Evolutionary conservation across 2,113 vertebrate genomes (phyloP).

Genomic region (Chrysochloris asiatica): DNA sequence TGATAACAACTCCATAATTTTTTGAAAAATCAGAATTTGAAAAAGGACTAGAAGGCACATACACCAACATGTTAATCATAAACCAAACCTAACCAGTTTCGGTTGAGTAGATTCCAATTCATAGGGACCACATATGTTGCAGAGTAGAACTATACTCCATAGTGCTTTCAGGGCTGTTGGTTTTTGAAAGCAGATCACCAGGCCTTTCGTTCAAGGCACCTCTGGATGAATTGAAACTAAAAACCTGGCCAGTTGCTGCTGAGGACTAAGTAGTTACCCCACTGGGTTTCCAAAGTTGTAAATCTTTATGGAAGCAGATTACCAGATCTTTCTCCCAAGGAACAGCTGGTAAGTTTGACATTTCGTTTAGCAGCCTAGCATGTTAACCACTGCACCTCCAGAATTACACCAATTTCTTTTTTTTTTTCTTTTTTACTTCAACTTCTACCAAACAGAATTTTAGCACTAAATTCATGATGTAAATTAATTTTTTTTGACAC

Average conservation of each 20-base stretch:
- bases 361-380: neutral
- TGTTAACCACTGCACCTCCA: neutral
- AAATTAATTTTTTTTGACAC: neutral
- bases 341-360: neutral
- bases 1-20: neutral
- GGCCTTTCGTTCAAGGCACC: no score
- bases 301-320: neutral
- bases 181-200: no score
- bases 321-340: neutral
- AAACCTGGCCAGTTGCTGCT: no score
- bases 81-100: neutral
- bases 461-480: constrained; percentile 7
- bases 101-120: neutral
- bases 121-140: neutral
- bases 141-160: neutral
- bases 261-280: neutral
- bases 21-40: neutral
- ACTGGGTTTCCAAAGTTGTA: neutral
- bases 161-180: neutral
- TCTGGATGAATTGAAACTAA: neutral
- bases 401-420: neutral
- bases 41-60: constrained; percentile 23
- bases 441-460: neutral
- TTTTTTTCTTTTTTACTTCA: neutral
- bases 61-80: neutral